Percentiles rank a stretch among this genome's conserved stretches.
phyloP scores from a whole-genome alignment of 2,888 invertebrate species.

The Drosophila nr. perissopoda region DNA sequence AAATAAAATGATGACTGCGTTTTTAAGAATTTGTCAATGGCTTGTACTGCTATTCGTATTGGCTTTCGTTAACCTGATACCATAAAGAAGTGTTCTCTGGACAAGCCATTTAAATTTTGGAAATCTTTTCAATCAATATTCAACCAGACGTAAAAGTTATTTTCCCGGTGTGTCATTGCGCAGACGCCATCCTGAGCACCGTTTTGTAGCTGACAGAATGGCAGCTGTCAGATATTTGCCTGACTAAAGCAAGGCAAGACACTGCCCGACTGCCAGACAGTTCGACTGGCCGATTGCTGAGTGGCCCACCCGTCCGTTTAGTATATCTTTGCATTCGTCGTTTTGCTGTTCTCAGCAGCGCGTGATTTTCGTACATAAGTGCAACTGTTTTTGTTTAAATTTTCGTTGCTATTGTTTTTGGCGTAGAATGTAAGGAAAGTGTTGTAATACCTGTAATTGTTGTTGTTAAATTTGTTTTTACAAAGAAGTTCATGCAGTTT shows the following conservation, averaged over 20 bases:
- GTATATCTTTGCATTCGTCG: conserved; percentile 22
- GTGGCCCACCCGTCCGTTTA: background rate
- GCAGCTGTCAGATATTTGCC: conserved; percentile 39
- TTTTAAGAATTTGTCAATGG: background rate
- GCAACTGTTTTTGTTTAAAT: conserved; percentile 9
- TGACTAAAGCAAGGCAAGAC: conserved; percentile 30
- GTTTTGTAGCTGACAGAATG: conserved; percentile 11
- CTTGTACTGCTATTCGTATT: background rate
- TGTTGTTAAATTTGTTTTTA: conserved; percentile 1
- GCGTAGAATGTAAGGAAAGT: conserved; percentile 5
- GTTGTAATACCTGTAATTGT: conserved; percentile 4
- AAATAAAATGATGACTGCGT: background rate
- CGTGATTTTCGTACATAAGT: conserved; percentile 28
- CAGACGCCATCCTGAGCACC: conserved; percentile 37
- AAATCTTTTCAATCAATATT: background rate
- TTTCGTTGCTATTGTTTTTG: conserved; percentile 14
- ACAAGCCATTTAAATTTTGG: background rate
- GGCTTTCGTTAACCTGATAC: background rate
- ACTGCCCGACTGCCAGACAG: conserved; percentile 19
- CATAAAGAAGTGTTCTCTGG: background rate
- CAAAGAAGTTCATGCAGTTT: conserved; percentile 1
- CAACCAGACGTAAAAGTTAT: background rate
- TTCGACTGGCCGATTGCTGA: background rate
- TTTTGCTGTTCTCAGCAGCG: conserved; percentile 26
- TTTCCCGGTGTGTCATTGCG: conserved; percentile 35